Conservation (phyloP, 2,888 invertebrate species). For the Melinaea marsaeus region DNA sequence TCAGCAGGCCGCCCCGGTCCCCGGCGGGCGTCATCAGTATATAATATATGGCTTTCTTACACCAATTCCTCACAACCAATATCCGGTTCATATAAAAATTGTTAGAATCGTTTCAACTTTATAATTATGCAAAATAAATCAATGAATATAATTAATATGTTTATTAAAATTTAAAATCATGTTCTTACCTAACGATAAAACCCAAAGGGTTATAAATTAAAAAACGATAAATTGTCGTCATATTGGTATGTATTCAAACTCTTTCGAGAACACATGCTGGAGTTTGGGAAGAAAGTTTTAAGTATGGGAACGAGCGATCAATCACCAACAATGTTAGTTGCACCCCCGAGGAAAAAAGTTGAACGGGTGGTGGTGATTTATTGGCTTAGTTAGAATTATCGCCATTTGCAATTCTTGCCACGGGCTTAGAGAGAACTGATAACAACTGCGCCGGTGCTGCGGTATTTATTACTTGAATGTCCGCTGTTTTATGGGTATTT, state of each 20-base stretch:
- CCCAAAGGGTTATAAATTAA: slow-evolving; percentile 37
- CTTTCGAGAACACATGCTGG: slow-evolving; percentile 60
- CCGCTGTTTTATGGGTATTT: neutral
- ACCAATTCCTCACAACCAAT: slow-evolving; percentile 33
- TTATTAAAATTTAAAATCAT: too few relatives aligned
- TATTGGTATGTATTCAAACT: slow-evolving; percentile 44
- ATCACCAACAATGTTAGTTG: slow-evolving; percentile 67
- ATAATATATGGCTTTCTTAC: slow-evolving; percentile 63
- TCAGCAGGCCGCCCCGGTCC: slow-evolving; percentile 39
- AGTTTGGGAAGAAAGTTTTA: slow-evolving; percentile 48
- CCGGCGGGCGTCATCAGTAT: slow-evolving; percentile 62
- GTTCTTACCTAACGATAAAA: neutral
- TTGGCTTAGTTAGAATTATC: slow-evolving; percentile 75
- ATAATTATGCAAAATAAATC: neutral
- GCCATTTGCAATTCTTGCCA: slow-evolving; percentile 75
- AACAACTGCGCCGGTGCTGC: slow-evolving; percentile 48
- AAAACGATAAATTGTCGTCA: slow-evolving; percentile 42
- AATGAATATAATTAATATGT: neutral
- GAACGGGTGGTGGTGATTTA: slow-evolving; percentile 70
- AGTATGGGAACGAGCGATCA: slow-evolving; percentile 63
- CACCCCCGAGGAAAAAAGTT: slow-evolving; percentile 72
- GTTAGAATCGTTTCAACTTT: neutral
- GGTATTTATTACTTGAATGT: slow-evolving; percentile 14
- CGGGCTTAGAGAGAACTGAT: slow-evolving; percentile 63
- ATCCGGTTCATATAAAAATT: slow-evolving; percentile 11